Evolutionary conservation across 2,888 invertebrate species (phyloP).

Genomic region (Polymixis lichenea): DNA sequence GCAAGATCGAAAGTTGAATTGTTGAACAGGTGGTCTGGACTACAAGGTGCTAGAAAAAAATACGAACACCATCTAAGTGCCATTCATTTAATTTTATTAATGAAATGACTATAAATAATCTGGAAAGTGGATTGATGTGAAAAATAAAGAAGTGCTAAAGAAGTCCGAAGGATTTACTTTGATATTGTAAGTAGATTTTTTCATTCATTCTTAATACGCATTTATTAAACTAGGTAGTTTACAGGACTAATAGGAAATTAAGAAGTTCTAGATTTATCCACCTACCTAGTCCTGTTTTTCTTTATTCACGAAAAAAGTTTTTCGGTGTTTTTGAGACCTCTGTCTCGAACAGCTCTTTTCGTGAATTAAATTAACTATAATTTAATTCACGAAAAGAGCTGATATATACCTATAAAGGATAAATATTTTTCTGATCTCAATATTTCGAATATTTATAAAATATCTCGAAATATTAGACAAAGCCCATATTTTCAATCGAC

Average conservation of each 20-base stretch:
- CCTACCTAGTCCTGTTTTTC: neutral
- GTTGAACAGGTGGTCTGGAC: constrained; percentile 60
- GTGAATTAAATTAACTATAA: neutral
- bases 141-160: constrained; percentile 40
- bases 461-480: neutral
- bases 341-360: too few relatives aligned
- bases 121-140: constrained; percentile 59
- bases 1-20: constrained; percentile 65
- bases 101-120: constrained; percentile 4
- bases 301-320: neutral
- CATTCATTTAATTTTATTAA: constrained; percentile 13
- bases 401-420: too few relatives aligned
- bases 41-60: constrained; percentile 20
- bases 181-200: constrained; percentile 56
- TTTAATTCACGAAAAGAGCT: too few relatives aligned
- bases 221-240: neutral
- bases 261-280: neutral
- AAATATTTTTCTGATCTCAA: neutral
- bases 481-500: neutral
- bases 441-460: too few relatives aligned
- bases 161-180: constrained; percentile 51
- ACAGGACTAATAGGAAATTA: neutral
- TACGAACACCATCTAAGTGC: neutral
- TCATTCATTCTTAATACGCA: neutral
- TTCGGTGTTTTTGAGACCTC: neutral